Base-by-base conservation (phyloP, 2,888 invertebrate genomes). In the Oxytorus armatus region DNA sequence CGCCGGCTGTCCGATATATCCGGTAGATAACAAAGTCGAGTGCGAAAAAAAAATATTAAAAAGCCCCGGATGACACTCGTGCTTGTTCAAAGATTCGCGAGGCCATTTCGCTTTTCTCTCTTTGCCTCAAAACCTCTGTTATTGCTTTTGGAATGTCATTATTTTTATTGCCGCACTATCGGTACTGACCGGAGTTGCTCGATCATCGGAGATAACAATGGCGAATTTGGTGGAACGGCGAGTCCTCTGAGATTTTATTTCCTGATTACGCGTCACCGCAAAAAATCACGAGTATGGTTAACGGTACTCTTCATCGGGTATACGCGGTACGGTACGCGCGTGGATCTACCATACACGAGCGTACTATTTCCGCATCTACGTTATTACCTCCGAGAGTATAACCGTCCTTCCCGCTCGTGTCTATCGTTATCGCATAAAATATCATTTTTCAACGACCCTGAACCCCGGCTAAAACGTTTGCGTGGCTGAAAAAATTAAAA, bases 201-300 rank as follows among this genome's bases (percentile, higher is more conserved):
- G 42, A 66, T 59, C 39, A 36, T 66, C 42, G 21, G 16, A 16
- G 33, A 72, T 51, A 65, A 77, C 57, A 72, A 66, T 49, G 42
- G 63, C 39, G 18, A 29, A 53, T 77, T 66, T 51, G 49, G 33
- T 8, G 18, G 49, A 51, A 11, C 42, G 59, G 75, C 59, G 51
- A 75, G 29, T 44, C 21, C 18, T 21, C 25, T 16, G 65, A 59
- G 44, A 49, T 42, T 10, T 49, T 53, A 77, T 70, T 72, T 44
- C 44, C 69, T 55, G 44, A 14, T 3, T 11, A 23, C 10, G 8
- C 14, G 42, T 57, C 61, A 63, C 14, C 44, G 61, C 44, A 44
- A 63, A 44, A 63, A 44, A 14, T 21, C 10, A 7, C 39, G 18
- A 18, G 39, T 21, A 39, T 25, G 25, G 39, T 18, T 21, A 16